Percentiles rank a stretch among this genome's conserved stretches.
These are phyloP conservation scores for Gallinago nigripennis DNA, from an alignment of 2,797 vertebrate species.

Conservation along the genomic window DNA sequence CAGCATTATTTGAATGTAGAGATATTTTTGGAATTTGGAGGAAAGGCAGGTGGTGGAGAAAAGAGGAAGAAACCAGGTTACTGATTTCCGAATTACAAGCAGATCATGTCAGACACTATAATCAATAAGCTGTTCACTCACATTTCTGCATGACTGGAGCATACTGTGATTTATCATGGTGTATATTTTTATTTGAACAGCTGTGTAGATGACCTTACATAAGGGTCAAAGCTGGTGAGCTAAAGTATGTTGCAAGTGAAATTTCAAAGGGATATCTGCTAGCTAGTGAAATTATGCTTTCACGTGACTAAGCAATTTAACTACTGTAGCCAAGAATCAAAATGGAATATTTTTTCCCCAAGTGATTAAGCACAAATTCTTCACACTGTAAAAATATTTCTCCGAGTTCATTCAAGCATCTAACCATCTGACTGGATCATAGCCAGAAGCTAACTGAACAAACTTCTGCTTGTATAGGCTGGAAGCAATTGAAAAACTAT, in stretches of 20 bases:
- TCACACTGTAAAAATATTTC: constrained; percentile 35
- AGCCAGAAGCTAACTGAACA: constrained; percentile 19
- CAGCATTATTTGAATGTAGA: neutral
- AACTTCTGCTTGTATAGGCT: neutral
- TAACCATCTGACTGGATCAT: constrained; percentile 15
- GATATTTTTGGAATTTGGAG: neutral
- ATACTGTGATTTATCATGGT: neutral
- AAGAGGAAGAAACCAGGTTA: neutral
- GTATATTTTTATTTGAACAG: constrained; percentile 35
- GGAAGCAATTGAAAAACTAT: neutral
- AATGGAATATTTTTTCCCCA: neutral
- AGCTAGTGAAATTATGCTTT: neutral
- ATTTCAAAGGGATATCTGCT: neutral
- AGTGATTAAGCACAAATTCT: constrained; percentile 28
- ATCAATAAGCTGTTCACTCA: constrained; percentile 7
- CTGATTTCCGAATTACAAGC: constrained; percentile 16
- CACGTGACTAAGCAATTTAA: constrained; percentile 16
- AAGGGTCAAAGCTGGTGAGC: neutral
- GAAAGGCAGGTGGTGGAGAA: neutral
- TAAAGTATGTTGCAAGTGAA: neutral
- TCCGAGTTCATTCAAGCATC: constrained; percentile 20
- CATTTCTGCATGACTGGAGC: constrained; percentile 21
- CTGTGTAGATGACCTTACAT: neutral
- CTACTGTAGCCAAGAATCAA: constrained; percentile 30
- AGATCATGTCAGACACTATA: neutral